These are phyloP conservation scores for Trachurus trachurus DNA, from an alignment of 2,797 vertebrate species.

Conservation along the genomic window DNA sequence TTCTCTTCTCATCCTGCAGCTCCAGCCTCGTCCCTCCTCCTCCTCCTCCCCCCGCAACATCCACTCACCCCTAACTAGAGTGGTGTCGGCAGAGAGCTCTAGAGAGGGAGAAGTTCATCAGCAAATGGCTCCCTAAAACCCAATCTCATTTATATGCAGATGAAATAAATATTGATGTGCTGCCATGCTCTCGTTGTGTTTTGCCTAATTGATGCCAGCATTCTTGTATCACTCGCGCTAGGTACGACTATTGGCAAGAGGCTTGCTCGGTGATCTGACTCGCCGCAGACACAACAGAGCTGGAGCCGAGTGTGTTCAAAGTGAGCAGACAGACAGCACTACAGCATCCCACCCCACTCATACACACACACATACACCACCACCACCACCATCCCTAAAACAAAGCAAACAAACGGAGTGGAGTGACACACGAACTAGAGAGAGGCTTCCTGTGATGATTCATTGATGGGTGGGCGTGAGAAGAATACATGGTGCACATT, in stretches of 20 bases:
- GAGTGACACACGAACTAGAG: conserved; percentile 21
- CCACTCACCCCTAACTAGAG: conserved; percentile 49
- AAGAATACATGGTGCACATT: conserved; percentile 33
- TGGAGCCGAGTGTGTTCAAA: conserved; percentile 1
- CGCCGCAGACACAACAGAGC: conserved; percentile 50
- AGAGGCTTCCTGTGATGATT: conserved; percentile 36
- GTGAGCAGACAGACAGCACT: conserved; percentile 26
- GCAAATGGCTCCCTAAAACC: conserved; percentile 75
- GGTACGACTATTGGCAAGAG: conserved; percentile 58
- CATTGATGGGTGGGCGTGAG: conserved; percentile 34
- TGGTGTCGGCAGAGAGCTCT: conserved; percentile 43
- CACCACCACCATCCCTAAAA: conserved; percentile 17
- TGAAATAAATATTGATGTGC: conserved; percentile 85
- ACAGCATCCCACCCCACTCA: background rate
- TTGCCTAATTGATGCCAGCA: conserved; percentile 73
- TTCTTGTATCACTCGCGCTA: conserved; percentile 46
- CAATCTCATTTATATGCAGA: conserved; percentile 83
- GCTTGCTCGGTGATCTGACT: conserved; percentile 39
- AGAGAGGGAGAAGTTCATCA: conserved; percentile 70
- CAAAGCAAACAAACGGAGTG: conserved; percentile 48
- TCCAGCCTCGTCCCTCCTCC: background rate
- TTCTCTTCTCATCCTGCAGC: conserved; percentile 11
- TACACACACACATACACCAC: conserved; percentile 9
- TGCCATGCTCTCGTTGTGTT: conserved; percentile 60
- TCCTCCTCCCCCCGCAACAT: conserved; percentile 19